Percentiles rank a stretch among this genome's conserved stretches.
These are phyloP conservation scores for Dromaius novaehollandiae DNA, from an alignment of 2,113 vertebrate genomes.

Conservation along the genomic window DNA sequence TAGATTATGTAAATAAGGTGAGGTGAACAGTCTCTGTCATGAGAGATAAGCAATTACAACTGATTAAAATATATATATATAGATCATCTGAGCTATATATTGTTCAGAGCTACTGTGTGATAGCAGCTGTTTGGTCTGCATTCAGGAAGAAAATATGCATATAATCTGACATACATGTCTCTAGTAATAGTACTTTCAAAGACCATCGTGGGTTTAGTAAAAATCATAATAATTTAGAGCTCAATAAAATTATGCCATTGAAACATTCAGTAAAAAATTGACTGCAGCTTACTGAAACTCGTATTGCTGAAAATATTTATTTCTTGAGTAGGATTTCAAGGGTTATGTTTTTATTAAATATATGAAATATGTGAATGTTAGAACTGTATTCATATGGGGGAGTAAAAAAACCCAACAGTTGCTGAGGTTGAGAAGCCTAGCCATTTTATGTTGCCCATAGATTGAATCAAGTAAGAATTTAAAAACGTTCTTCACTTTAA, in stretches of 20 bases:
- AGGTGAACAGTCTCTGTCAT: not conserved
- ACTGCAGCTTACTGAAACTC: not conserved
- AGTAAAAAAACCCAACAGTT: not conserved
- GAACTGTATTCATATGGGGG: not conserved
- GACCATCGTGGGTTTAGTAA: not conserved
- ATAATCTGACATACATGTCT: accelerated
- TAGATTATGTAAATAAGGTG: not conserved
- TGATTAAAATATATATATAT: too few species aligned
- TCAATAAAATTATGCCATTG: not conserved
- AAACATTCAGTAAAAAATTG: not conserved
- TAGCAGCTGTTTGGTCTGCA: not conserved
- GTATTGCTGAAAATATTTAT: not conserved
- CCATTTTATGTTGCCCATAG: not conserved
- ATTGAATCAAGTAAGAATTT: not conserved
- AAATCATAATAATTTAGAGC: not conserved
- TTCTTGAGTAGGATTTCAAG: not conserved
- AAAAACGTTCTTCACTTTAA: not conserved
- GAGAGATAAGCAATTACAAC: not conserved
- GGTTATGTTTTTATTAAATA: not conserved
- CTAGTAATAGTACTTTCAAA: not conserved
- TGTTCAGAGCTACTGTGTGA: not conserved
- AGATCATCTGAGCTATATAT: not conserved
- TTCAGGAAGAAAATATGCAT: not conserved
- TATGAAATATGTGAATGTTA: not conserved
- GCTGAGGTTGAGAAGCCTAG: not conserved